Conservation (phyloP, 2,113 vertebrate genomes). For the Thermophis baileyi region DNA sequence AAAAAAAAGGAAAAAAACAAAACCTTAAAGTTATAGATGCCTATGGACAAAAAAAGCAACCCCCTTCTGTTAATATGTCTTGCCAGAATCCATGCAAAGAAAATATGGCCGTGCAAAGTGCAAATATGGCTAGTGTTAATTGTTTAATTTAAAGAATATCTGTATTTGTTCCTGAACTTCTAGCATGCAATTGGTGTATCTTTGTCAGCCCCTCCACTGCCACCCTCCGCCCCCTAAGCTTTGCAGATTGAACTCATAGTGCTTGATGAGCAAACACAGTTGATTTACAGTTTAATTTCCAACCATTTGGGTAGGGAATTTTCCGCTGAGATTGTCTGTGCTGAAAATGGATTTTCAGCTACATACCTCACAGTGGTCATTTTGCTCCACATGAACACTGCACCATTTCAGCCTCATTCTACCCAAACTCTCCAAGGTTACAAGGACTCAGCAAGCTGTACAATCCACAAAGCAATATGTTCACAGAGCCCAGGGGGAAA, state of each 20-base stretch:
- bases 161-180: background rate
- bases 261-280: background rate
- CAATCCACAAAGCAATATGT: background rate
- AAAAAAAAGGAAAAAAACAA: background rate
- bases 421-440: background rate
- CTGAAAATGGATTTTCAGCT: background rate
- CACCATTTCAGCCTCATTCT: background rate
- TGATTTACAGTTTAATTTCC: constrained; percentile 20
- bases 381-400: background rate
- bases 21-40: background rate
- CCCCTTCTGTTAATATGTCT: rapidly evolving
- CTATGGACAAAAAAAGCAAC: background rate
- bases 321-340: background rate
- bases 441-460: background rate
- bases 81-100: background rate
- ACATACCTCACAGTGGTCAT: background rate
- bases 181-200: background rate
- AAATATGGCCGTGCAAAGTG: rapidly evolving
- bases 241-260: background rate
- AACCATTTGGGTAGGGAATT: background rate
- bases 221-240: background rate
- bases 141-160: constrained; percentile 17
- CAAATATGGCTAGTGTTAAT: background rate
- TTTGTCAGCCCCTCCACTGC: background rate
- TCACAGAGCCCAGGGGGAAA: background rate